Percentiles rank a stretch among this genome's conserved stretches.
These are phyloP conservation scores for Cryptoprocta ferox DNA, from an alignment of 2,797 vertebrate species.

Conservation along the genomic window DNA sequence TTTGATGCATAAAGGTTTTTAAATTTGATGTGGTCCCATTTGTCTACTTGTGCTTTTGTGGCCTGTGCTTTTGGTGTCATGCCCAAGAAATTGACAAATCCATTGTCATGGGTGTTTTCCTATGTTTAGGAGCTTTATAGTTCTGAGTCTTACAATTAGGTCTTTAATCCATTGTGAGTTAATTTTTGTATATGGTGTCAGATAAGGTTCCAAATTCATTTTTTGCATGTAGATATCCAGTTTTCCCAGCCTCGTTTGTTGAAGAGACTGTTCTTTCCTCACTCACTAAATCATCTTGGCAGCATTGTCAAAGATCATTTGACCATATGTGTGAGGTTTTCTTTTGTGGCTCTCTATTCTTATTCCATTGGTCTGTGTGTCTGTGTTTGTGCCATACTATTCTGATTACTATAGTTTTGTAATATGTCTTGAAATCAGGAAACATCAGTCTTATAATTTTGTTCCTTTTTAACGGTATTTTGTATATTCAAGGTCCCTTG, in stretches of 20 bases:
- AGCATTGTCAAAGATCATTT: not conserved
- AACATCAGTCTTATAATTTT: not conserved
- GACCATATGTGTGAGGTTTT: not conserved
- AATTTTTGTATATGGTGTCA: not conserved
- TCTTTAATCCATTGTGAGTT: not conserved
- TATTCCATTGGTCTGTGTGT: not conserved
- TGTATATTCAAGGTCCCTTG: not conserved
- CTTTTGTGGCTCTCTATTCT: not conserved
- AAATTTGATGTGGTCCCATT: not conserved
- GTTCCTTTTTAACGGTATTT: not conserved
- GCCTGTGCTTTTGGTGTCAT: not conserved
- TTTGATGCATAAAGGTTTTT: not conserved
- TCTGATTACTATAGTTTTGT: not conserved
- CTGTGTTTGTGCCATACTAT: not conserved
- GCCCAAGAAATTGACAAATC: not conserved
- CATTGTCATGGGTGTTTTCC: not conserved
- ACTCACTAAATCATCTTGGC: not conserved
- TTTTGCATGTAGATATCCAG: not conserved
- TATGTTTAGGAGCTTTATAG: not conserved
- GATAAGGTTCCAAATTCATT: not conserved
- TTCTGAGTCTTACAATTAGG: not conserved
- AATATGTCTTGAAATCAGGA: conserved; percentile 1
- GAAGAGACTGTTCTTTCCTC: not conserved
- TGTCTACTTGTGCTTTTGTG: not conserved
- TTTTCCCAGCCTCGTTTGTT: not conserved